Base-by-base conservation (phyloP, 1,140 invertebrate genomes). In the Catajapyx aquilonaris region DNA sequence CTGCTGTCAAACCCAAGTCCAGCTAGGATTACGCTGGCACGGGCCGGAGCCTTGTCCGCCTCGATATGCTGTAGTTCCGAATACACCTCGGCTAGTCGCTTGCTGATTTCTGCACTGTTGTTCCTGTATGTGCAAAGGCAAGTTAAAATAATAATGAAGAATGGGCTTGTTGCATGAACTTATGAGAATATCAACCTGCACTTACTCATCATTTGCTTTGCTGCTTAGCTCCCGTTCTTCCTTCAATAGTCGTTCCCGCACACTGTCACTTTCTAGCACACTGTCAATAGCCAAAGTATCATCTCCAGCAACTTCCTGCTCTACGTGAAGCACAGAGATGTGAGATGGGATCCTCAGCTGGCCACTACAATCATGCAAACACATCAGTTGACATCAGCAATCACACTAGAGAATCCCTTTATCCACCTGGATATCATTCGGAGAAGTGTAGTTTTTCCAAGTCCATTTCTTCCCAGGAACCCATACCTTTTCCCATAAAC, bases 271-370 rank as follows among this genome's bases (percentile, higher is more conserved):
- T 58, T 94, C 73, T 31, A 98, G 61, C 7, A 98, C 93, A 61
- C 83, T 86, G 41, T 96, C 73, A 20, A 97, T 57, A 0, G 91
- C 93, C 7, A 76, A 57, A 0, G 90, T 96, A 31, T 97, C 86
- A 61, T 97, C 83, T 3, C 94, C 94, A 3, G 84, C 76, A 0
- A 81, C 93, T 62, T 98, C 94, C 61, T 98, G 93, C 57, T 98
- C 94, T 3, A 98, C 94, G 52, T 96, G 90, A 10, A 99, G 59
- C 38, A 96, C 75, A 19, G 80, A 76, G 46, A 99, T 76, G 49
- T 96, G 88, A 1, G 81, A 78, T 1, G 94, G 91, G 57, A 99
- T 97, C 55, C 76, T 73, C 33, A 99, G 56, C 48, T 83, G 77
- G 44, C 76, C 74, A 45, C 76, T 71, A 42, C 37, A 54, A 44